phyloP scores from a whole-genome alignment of 2,797 vertebrate genomes.

The Austrolebias charrua region DNA sequence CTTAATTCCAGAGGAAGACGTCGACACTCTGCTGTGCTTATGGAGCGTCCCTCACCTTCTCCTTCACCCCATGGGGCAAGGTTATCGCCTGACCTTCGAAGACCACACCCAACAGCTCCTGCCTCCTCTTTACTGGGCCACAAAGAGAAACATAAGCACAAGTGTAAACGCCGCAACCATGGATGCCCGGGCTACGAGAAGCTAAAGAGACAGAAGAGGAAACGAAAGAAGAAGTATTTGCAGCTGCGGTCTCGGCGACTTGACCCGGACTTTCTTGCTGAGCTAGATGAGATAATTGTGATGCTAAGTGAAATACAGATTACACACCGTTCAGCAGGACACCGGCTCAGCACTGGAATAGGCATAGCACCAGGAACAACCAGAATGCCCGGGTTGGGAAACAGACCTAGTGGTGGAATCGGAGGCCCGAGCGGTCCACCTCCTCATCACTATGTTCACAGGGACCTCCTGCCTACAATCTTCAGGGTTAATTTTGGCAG shows the following conservation, averaged over 20 bases:
- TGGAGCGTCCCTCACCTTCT: slow-evolving; percentile 87
- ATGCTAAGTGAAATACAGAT: slow-evolving; percentile 92
- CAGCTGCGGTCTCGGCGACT: slow-evolving; percentile 88
- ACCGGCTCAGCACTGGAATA: slow-evolving; percentile 76
- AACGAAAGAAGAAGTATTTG: slow-evolving; percentile 98
- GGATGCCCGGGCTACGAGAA: slow-evolving; percentile 94
- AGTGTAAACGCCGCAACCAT: slow-evolving; percentile 93
- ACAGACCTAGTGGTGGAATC: slow-evolving; percentile 63
- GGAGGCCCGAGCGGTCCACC: slow-evolving; percentile 75
- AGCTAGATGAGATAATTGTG: slow-evolving; percentile 91
- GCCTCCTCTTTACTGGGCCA: slow-evolving; percentile 80
- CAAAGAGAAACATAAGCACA: slow-evolving; percentile 98
- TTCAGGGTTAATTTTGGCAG: slow-evolving; percentile 98
- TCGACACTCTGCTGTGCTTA: slow-evolving; percentile 85
- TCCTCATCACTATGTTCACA: slow-evolving; percentile 92
- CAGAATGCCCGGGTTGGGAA: slow-evolving; percentile 66
- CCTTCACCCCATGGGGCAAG: slow-evolving; percentile 79
- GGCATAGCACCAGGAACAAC: slow-evolving; percentile 66
- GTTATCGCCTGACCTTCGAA: slow-evolving; percentile 77
- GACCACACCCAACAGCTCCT: slow-evolving; percentile 75
- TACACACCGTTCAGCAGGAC: slow-evolving; percentile 86
- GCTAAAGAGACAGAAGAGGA: slow-evolving; percentile 95
- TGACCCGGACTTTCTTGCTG: slow-evolving; percentile 94
- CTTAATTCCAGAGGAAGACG: slow-evolving; percentile 85
- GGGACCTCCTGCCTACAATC: slow-evolving; percentile 95